Evolutionary conservation across 2,797 vertebrate genomes (phyloP).

Genomic region (Takifugu rubripes): DNA sequence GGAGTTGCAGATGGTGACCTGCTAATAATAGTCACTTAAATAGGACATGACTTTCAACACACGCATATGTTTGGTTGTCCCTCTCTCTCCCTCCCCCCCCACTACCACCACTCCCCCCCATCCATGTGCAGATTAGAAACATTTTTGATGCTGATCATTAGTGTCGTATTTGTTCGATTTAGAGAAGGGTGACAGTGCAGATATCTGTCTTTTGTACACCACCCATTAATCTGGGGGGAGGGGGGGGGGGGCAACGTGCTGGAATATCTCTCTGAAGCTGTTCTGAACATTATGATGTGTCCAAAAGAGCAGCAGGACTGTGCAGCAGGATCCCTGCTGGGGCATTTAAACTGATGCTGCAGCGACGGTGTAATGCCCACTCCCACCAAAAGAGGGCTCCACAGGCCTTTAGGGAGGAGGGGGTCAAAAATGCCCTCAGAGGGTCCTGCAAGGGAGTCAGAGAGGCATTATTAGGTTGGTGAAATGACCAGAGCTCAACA

Average conservation of each 20-base stretch:
- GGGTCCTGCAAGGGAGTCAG: conserved; percentile 1
- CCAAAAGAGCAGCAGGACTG: conserved; percentile 10
- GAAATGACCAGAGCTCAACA: conserved; percentile 13
- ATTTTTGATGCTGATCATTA: too few relatives aligned
- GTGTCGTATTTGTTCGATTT: too few relatives aligned
- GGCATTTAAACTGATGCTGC: neutral
- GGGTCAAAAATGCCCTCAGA: conserved; percentile 13
- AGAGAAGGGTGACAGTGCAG: too few relatives aligned
- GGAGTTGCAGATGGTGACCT: conserved; percentile 58
- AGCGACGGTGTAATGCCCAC: conserved; percentile 40
- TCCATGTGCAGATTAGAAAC: too few relatives aligned
- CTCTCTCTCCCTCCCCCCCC: conserved; percentile 3
- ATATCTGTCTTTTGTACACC: too few relatives aligned
- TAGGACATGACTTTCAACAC: conserved; percentile 58
- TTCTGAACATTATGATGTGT: conserved; percentile 30
- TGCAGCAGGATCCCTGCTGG: conserved; percentile 8
- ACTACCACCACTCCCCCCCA: neutral
- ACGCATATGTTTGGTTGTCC: conserved; percentile 44
- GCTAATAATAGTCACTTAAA: conserved; percentile 63
- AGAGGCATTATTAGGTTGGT: conserved; percentile 28
- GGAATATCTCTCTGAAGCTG: too few relatives aligned
- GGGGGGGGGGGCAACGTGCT: too few relatives aligned
- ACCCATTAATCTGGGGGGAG: too few relatives aligned
- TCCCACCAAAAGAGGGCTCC: conserved; percentile 82
- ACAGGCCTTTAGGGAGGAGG: conserved; percentile 18